phyloP scores from a whole-genome alignment of 1,140 invertebrate species.

The Drosophila saltans region DNA sequence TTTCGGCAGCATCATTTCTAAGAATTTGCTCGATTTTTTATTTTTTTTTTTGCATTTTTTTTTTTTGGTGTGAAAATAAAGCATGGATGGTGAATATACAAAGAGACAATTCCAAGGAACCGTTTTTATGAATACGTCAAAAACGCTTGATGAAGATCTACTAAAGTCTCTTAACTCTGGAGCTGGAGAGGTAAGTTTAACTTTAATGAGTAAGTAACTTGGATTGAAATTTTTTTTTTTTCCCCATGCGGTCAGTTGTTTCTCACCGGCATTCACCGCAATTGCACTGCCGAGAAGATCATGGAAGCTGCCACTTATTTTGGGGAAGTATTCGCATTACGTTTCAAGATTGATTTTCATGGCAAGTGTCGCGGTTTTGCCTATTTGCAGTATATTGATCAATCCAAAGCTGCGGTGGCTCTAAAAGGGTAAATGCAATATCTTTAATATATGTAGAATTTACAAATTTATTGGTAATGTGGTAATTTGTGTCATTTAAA shows the following conservation, averaged over 20 bases:
- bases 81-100: slow-evolving; percentile 20
- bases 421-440: not conserved
- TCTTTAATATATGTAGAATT: not conserved
- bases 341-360: slow-evolving; percentile 56
- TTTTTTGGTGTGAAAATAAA: not conserved
- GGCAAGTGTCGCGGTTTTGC: slow-evolving; percentile 51
- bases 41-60: not conserved
- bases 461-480: not conserved
- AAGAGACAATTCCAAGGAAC: slow-evolving; percentile 51
- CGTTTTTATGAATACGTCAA: slow-evolving; percentile 28
- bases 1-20: no score
- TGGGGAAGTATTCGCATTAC: slow-evolving; percentile 52
- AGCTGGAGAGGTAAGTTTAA: slow-evolving; percentile 46
- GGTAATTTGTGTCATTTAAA: not conserved
- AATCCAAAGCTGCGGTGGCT: no score
- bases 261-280: slow-evolving; percentile 13
- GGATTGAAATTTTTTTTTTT: no score
- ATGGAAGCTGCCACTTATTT: slow-evolving; percentile 32
- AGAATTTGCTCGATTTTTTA: no score
- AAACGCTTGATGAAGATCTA: not conserved
- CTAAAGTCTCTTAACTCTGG: slow-evolving; percentile 22
- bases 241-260: slow-evolving; percentile 35
- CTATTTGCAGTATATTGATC: slow-evolving; percentile 58
- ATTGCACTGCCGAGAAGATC: slow-evolving; percentile 17
- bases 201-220: no score